phyloP scores from a whole-genome alignment of 2,797 vertebrate genomes.

The Petrocephalus sullivani region DNA sequence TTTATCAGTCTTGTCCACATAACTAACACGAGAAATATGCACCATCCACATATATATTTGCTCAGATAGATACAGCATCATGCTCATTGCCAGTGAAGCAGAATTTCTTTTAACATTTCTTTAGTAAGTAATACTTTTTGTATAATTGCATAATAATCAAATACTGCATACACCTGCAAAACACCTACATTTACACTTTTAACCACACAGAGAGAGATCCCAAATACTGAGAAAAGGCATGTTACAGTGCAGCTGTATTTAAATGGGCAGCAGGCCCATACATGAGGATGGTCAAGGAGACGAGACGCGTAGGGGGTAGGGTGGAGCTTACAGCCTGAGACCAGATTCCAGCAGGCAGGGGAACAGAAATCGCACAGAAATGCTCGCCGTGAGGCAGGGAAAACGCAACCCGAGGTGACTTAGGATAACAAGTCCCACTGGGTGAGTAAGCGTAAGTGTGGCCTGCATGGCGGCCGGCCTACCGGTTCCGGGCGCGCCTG shows the following conservation, averaged over 20 bases:
- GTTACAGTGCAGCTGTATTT: background rate
- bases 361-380: background rate
- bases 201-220: background rate
- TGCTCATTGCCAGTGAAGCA: background rate
- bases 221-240: background rate
- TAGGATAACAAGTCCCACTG: background rate
- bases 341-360: background rate
- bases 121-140: background rate
- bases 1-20: background rate
- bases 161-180: too few species aligned
- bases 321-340: background rate
- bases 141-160: too few species aligned
- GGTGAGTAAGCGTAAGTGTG: too few species aligned
- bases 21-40: background rate
- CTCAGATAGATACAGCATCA: background rate
- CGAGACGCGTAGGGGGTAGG: background rate
- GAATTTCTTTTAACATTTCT: background rate
- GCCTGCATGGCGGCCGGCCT: background rate
- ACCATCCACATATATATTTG: background rate
- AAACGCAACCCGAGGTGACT: background rate
- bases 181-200: background rate
- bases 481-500: slow-evolving; percentile 52
- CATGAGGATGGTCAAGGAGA: background rate
- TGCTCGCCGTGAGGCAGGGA: background rate
- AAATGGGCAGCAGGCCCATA: background rate